Evolutionary conservation across 2,888 invertebrate genomes (phyloP).

Genomic region (Unio pictorum): DNA sequence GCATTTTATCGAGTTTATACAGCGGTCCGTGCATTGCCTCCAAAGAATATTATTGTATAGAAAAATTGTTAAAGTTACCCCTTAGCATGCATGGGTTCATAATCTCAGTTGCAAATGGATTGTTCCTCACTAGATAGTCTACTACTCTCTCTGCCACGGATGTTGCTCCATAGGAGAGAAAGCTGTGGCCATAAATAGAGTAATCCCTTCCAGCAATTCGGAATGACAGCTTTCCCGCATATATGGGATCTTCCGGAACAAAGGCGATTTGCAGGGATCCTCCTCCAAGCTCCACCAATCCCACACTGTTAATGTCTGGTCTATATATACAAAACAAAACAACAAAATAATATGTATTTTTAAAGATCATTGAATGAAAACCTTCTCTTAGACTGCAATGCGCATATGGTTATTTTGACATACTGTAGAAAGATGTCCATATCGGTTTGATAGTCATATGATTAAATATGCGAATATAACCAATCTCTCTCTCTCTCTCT

Average conservation of each 20-base stretch:
- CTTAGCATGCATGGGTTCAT: conserved; percentile 56
- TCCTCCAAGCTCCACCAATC: conserved; percentile 75
- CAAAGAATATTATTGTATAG: neutral
- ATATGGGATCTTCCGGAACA: conserved; percentile 59
- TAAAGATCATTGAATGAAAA: too few species aligned
- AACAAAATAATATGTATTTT: too few species aligned
- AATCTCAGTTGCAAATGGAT: conserved; percentile 31
- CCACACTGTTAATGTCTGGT: conserved; percentile 59
- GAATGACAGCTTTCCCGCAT: conserved; percentile 65
- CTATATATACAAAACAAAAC: too few species aligned
- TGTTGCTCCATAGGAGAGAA: conserved; percentile 62
- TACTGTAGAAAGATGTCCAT: too few species aligned
- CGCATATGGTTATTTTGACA: too few species aligned
- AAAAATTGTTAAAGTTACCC: conserved; percentile 28
- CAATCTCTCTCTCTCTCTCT: too few species aligned
- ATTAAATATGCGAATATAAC: too few species aligned
- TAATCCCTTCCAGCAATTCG: conserved; percentile 53
- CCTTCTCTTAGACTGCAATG: too few species aligned
- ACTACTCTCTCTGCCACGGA: conserved; percentile 48
- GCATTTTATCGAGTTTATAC: too few species aligned
- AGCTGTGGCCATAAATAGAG: conserved; percentile 66
- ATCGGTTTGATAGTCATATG: too few species aligned
- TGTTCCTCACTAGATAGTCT: conserved; percentile 28
- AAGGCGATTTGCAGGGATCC: conserved; percentile 74
- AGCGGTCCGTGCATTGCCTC: too few species aligned